A percentile compares a stretch with the other conserved stretches of the same genome.
Evolutionary conservation across 2,113 vertebrate genomes (phyloP).

Genomic region (Sinocyclocheilus anshuiensis): DNA sequence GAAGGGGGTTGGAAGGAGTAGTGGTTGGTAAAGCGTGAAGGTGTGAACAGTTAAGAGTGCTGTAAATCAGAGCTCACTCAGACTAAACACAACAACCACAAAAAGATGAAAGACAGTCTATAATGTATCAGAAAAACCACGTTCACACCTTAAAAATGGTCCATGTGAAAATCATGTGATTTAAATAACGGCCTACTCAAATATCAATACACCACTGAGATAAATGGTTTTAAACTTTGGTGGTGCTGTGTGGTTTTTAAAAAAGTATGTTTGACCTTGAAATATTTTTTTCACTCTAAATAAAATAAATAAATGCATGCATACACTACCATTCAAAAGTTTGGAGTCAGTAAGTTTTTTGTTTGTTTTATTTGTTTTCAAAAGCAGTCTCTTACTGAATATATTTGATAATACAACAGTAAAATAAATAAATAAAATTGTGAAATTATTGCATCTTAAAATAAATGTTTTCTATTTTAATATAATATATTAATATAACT

Average conservation of each 20-base stretch:
- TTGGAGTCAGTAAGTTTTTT: background rate
- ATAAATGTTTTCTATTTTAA: too few species aligned
- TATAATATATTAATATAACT: too few species aligned
- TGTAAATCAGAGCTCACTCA: conserved; percentile 45
- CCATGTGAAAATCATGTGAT: background rate
- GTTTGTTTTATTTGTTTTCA: background rate
- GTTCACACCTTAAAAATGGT: background rate
- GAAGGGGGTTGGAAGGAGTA: conserved; percentile 32
- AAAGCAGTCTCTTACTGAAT: too few species aligned
- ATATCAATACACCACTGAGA: background rate
- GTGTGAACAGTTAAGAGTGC: conserved; percentile 27
- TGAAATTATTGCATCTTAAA: too few species aligned
- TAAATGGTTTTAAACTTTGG: background rate
- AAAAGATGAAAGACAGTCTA: background rate
- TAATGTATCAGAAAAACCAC: background rate
- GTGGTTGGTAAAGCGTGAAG: conserved; percentile 36
- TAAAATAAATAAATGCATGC: too few species aligned
- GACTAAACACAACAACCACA: conserved; percentile 24
- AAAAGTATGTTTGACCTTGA: background rate
- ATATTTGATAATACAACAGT: too few species aligned
- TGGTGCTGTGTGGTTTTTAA: background rate
- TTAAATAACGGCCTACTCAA: background rate
- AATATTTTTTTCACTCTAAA: too few species aligned
- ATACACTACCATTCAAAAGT: too few species aligned
- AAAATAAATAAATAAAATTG: too few species aligned